Percentiles rank a stretch among this genome's conserved stretches.
These are phyloP conservation scores for Melangyna quadrimaculata DNA, from an alignment of 2,888 invertebrate species.

Conservation along the genomic window DNA sequence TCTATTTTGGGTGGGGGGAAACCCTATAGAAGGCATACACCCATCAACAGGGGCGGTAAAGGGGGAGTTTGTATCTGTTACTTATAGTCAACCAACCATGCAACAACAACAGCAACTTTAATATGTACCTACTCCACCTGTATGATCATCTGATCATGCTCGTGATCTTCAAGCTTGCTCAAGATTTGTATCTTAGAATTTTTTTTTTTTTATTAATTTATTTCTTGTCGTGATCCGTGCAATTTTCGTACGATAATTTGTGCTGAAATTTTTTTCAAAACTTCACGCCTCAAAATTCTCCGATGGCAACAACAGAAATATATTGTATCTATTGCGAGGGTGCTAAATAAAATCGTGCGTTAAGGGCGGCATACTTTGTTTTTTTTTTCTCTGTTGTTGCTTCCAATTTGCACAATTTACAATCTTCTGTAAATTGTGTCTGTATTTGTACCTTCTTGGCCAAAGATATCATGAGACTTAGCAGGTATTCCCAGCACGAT, in stretches of 20 bases:
- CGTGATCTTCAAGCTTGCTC: conserved; percentile 57
- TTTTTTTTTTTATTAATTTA: not conserved
- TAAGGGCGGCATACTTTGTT: conserved; percentile 56
- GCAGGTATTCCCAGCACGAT: conserved; percentile 28
- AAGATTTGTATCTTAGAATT: conserved; percentile 45
- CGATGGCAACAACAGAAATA: not conserved
- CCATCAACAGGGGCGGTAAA: not conserved
- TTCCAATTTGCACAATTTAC: conserved; percentile 57
- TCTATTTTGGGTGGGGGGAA: conserved; percentile 30
- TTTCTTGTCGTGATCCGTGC: conserved; percentile 57
- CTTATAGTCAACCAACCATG: conserved; percentile 49
- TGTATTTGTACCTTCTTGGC: not conserved
- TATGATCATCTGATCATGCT: conserved; percentile 65
- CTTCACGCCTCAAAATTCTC: conserved; percentile 37
- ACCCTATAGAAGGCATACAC: not conserved
- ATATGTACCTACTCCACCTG: conserved; percentile 13
- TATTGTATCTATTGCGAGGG: conserved; percentile 24
- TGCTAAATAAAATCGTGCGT: conserved; percentile 62
- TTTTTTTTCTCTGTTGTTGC: conserved; percentile 40
- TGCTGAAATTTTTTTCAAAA: conserved; percentile 6
- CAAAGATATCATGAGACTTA: not conserved
- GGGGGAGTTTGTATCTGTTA: not conserved
- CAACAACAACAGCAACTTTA: too few species aligned
- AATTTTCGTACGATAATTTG: conserved; percentile 39
- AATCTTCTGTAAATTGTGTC: not conserved